Evolutionary conservation across 2,797 vertebrate genomes (phyloP), one percentile per base, ranked within the genome.

Genomic region (Paramormyrops hopkinsi): DNA sequence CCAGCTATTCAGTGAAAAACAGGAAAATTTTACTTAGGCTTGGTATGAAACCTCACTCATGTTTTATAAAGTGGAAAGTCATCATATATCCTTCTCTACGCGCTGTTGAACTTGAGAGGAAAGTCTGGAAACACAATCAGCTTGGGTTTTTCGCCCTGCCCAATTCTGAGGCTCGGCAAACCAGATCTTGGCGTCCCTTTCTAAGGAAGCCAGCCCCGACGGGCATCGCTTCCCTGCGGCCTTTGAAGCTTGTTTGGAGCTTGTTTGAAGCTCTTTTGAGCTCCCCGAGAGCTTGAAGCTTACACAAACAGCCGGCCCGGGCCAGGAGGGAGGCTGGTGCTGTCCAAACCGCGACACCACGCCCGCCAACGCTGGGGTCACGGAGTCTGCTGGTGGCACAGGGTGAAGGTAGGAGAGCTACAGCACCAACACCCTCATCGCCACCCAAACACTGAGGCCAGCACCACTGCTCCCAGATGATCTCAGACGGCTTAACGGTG

Each of bases 401-500:
- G 82, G 46, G 44, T 79, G 73, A 29, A 79, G 82, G 46, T 50
- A 84, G n/a, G 41, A 0, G n/a, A 50, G 41, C 46, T 25, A 3
- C 9, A 22, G 46, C 25, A 53, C 83, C 83, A n/a, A 86, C 84
- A 86, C n/a, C 48, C 84, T 14, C 83, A 53, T 22, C 44, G 4
- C 44, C 83, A 51, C 19, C 11, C 44, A 17, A 29, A 53, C 14
- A 82, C 51, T 25, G 37, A 19, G 37, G 37, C 73, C 73, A 44
- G 73, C 73, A 87, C 54, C 69, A 89, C 90, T 82, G 84, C 88
- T 84, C 37, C 11, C 25, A 62, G 53, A 84, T 92, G 91, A 92
- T 56, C 79, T 91, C 90, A 90, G 37, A 82, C 51, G 69, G 76
- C 84, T 50, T 53, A 22, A 87, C 88, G 88, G 48, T 54, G 62